Evolutionary conservation across 1,140 invertebrate species (phyloP).

Genomic region (Bombyx mandarina): DNA sequence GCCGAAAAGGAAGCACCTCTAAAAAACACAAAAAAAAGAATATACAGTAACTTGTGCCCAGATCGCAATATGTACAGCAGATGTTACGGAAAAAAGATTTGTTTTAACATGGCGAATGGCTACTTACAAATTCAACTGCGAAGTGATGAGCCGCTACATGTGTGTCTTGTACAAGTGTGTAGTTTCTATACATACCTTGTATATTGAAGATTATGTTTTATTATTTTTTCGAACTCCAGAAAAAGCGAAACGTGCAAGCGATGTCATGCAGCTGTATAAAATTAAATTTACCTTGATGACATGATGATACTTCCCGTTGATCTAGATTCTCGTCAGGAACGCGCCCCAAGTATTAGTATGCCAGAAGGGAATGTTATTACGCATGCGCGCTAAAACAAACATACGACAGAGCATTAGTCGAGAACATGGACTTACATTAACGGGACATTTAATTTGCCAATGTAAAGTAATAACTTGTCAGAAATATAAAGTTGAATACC

Average conservation of each 20-base stretch:
- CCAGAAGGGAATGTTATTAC: slow-evolving; percentile 71
- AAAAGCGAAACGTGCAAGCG: slow-evolving; percentile 10
- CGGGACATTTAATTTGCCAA: not conserved
- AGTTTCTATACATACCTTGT: slow-evolving; percentile 19
- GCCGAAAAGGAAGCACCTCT: slow-evolving; percentile 3
- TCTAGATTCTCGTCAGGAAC: slow-evolving; percentile 45
- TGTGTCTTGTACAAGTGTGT: slow-evolving; percentile 10
- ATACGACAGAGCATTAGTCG: slow-evolving; percentile 60
- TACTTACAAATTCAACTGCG: not conserved
- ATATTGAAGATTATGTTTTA: slow-evolving; percentile 13
- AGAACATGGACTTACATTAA: slow-evolving; percentile 22
- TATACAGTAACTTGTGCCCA: not conserved
- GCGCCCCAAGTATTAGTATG: slow-evolving; percentile 65
- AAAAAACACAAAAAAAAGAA: slow-evolving; percentile 8
- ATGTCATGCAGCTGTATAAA: slow-evolving; percentile 14
- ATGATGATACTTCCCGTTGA: slow-evolving; percentile 19
- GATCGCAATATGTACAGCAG: slow-evolving; percentile 41
- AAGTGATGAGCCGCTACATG: not conserved
- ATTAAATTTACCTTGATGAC: slow-evolving; percentile 46
- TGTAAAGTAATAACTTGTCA: not conserved
- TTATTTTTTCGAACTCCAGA: not conserved
- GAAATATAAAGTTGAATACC: not conserved
- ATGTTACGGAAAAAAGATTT: slow-evolving; percentile 19
- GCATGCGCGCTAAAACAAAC: slow-evolving; percentile 70
- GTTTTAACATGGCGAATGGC: not conserved